These are phyloP conservation scores for Dipodomys merriami DNA, from an alignment of 2,113 vertebrate species.

Conservation along the genomic window DNA sequence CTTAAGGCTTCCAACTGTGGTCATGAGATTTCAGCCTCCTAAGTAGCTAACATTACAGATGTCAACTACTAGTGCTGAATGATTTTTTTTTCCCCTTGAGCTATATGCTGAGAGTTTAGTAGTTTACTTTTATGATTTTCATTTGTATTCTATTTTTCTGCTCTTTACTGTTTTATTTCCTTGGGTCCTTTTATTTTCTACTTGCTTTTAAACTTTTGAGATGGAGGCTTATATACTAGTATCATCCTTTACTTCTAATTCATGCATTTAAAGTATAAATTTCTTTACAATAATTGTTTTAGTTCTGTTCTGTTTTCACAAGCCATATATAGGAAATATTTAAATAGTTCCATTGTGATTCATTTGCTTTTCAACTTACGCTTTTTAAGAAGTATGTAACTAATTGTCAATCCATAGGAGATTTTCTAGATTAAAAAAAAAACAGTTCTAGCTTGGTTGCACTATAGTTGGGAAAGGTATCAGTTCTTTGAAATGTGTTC, in stretches of 20 bases:
- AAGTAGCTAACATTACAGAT: too few species aligned
- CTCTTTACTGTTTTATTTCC: background rate
- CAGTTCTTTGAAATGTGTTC: background rate
- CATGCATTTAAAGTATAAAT: background rate
- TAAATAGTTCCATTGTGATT: background rate
- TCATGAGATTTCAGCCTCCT: too few species aligned
- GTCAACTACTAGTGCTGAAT: too few species aligned
- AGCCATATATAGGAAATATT: background rate
- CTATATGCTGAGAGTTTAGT: background rate
- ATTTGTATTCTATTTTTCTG: conserved; percentile 9
- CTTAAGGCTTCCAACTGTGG: too few species aligned
- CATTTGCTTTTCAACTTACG: background rate
- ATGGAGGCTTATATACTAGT: background rate
- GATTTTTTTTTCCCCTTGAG: background rate
- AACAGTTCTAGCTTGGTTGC: background rate
- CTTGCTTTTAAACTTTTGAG: conserved; percentile 11
- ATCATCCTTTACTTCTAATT: background rate
- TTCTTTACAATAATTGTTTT: background rate
- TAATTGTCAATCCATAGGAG: background rate
- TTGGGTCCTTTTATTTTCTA: background rate
- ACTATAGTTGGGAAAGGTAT: background rate
- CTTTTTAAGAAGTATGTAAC: background rate
- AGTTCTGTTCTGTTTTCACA: background rate
- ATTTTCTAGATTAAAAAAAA: background rate
- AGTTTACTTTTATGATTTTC: background rate